These are phyloP conservation scores for Odontothrips loti DNA, from an alignment of 2,888 invertebrate genomes.

Conservation along the genomic window DNA sequence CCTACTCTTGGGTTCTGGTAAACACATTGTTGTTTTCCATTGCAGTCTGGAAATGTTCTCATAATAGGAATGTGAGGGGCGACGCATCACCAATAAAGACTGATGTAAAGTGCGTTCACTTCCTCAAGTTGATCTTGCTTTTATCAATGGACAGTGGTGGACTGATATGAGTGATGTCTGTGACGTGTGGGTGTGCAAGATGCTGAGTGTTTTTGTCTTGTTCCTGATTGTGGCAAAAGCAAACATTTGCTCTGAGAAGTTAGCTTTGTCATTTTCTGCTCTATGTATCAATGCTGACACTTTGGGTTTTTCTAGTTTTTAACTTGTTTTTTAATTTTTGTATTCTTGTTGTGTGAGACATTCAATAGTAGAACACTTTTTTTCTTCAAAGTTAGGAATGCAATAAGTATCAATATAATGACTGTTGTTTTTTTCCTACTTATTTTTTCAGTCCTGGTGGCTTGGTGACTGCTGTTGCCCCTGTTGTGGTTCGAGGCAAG, in stretches of 20 bases:
- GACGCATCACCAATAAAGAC: no score
- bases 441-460: conserved; percentile 73
- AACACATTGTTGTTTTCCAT: neutral
- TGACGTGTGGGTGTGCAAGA: neutral
- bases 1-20: no score
- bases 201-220: neutral
- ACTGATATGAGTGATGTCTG: neutral
- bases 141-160: neutral
- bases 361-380: neutral
- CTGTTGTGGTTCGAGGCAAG: conserved; percentile 76
- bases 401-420: conserved; percentile 30
- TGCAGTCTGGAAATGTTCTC: neutral
- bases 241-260: neutral
- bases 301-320: no score
- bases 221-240: neutral
- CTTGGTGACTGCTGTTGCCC: conserved; percentile 84
- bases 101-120: neutral
- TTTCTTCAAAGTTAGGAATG: neutral
- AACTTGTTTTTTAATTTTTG: neutral
- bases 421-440: no score
- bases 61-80: neutral
- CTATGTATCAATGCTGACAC: neutral
- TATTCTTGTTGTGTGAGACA: neutral
- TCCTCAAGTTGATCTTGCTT: neutral
- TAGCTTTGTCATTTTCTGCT: conserved; percentile 7